Evolutionary conservation across 30 jellyfish, hydroid and myxozoan species (phyloP), one percentile per base, ranked within the genome.

Genomic region (Morbakka virulenta): DNA sequence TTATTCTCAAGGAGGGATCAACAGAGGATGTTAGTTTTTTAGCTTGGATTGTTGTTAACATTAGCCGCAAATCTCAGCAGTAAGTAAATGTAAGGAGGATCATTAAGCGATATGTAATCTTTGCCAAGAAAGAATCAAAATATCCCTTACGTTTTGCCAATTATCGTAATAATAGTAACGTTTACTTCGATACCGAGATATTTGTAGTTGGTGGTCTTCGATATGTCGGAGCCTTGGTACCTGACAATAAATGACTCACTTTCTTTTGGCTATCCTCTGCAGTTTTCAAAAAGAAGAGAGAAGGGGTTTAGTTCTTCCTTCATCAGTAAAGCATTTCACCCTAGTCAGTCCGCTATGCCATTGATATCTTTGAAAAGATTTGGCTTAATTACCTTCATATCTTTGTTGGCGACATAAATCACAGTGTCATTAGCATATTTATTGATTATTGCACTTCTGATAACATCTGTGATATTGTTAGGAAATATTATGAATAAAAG

Each of bases 1-100:
- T 71, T 71, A 47, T 47, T 71, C 64, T 71, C 41, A 71, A 71
- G 23, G 83, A 71, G 83, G 71, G 83, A 48, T 71, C 83, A 71
- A 41, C 33, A n/a, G 50, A 71, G 52, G 86, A 74, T 25, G 78
- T 70, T 13, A 64, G 76, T 64, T 21, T 64, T 4, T 28, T 64
- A 3, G 53, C 13, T 64, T 64, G 76, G 61, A 53, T 64, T 4
- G 6, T 64, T 28, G 76, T 64, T 2, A 64, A 3, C 76, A 21
- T 64, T 33, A 64, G 76, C 53, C 3, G 76, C 53, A 64, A 27
- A 4, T 4, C 21, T 2, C 63, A 52, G 53, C 63, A 11, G 63
- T 64, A 24, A 64, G 63, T 27, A 41, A 41, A 41, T 64, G 50
- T 64, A 21, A 13, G 53, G 50, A 64, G 76, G 28, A 64, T 28